phyloP scores from a whole-genome alignment of 2,888 invertebrate species.

The Clivina fossor region DNA sequence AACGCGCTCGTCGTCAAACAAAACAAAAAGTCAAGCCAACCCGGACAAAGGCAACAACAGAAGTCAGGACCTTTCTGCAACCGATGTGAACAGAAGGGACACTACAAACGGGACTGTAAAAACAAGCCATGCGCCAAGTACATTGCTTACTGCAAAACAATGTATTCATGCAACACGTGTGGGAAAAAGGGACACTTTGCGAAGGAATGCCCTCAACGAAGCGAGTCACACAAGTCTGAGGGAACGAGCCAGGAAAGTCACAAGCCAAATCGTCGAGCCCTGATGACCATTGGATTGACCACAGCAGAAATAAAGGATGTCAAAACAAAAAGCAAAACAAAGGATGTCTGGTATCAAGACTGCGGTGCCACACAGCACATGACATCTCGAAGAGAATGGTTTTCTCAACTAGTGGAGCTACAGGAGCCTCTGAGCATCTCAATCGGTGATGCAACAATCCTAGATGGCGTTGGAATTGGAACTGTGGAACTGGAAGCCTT shows the following conservation, averaged over 20 bases:
- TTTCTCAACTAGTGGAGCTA: slow-evolving; percentile 24
- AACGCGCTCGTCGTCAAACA: slow-evolving; percentile 12
- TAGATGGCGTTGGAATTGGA: slow-evolving; percentile 41
- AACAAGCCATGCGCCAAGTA: slow-evolving; percentile 40
- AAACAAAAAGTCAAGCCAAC: slow-evolving; percentile 24
- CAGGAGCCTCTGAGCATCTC: slow-evolving; percentile 23
- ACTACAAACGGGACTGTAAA: slow-evolving; percentile 38
- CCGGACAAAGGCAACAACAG: slow-evolving; percentile 7
- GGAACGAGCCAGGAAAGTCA: slow-evolving; percentile 1
- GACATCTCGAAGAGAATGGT: slow-evolving; percentile 40
- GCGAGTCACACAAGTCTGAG: not conserved
- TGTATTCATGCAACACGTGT: slow-evolving; percentile 42
- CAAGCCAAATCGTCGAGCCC: slow-evolving; percentile 12
- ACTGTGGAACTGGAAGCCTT: slow-evolving; percentile 41
- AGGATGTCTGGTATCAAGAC: slow-evolving; percentile 10
- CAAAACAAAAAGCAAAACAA: slow-evolving; percentile 1
- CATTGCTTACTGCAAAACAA: slow-evolving; percentile 41
- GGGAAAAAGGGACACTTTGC: slow-evolving; percentile 42
- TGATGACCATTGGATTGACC: slow-evolving; percentile 13
- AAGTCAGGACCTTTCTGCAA: slow-evolving; percentile 4
- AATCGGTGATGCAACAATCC: slow-evolving; percentile 37
- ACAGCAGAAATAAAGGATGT: slow-evolving; percentile 10
- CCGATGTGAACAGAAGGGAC: slow-evolving; percentile 36
- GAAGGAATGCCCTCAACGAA: slow-evolving; percentile 39
- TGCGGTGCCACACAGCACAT: slow-evolving; percentile 44